A percentile compares a stretch with the other conserved stretches of the same genome.
These are phyloP conservation scores for Neomonachus schauinslandi DNA, from an alignment of 2,113 vertebrate genomes.

Conservation along the genomic window DNA sequence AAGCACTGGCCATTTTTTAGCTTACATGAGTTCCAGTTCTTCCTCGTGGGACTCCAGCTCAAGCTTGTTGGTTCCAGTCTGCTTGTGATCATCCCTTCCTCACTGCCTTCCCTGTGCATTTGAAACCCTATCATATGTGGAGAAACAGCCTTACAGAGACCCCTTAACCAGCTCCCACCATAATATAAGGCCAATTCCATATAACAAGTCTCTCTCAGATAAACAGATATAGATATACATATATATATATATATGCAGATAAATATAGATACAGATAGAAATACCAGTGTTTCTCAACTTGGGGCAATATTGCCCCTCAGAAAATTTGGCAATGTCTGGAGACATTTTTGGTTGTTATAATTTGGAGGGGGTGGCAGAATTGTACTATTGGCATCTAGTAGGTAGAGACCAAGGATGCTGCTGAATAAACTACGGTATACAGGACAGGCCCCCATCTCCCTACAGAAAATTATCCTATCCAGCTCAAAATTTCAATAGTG, in stretches of 20 bases:
- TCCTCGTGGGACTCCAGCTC: background rate
- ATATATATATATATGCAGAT: background rate
- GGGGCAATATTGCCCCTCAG: background rate
- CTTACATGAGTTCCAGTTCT: background rate
- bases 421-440: background rate
- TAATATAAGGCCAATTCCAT: background rate
- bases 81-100: background rate
- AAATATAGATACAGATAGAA: background rate
- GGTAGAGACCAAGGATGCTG: background rate
- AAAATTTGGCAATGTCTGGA: background rate
- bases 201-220: background rate
- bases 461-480: background rate
- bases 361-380: background rate
- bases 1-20: background rate
- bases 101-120: background rate
- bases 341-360: background rate
- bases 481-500: background rate
- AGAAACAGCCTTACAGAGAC: background rate
- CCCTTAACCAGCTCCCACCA: background rate
- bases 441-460: background rate
- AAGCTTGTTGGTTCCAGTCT: background rate
- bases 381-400: background rate
- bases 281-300: background rate
- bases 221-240: background rate
- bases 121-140: background rate